Evolutionary conservation across 2,888 invertebrate genomes (phyloP), one percentile per base, ranked within the genome.

Genomic region (Timema cristinae): DNA sequence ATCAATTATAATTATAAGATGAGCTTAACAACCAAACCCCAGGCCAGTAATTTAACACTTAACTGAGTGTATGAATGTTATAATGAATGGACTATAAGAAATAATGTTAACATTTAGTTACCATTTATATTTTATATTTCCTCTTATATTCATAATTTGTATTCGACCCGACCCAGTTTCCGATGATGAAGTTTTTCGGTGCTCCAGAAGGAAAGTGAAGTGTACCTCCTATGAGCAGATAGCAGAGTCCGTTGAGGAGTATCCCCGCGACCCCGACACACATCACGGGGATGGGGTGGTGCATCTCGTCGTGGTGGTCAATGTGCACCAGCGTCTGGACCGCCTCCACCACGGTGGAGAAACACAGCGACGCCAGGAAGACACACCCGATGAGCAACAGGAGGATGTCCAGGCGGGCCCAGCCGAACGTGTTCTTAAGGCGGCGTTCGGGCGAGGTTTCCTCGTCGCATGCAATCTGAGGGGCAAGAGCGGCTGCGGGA

Each of bases 391-490:
- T 89, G 63, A 95, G 83, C 84, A 93, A 90, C 61, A 92, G 91
- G 8, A 95, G 85, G n/a, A 95, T 91, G 78, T 95, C 94, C 69
- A 95, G 91, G 75, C 95, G 88, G 5, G 94, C 92, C 95, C 95
- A 95, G 9, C 95, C 95, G 78, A 96, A 96, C 0, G 95, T 96
- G 81, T 95, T 95, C 74, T 91, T 90, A 72, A 95, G 84, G 75
- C 86, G 85, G 54, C 84, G 83, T 52, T 70, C 72, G 7, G 63
- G 61, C 32, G 63, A 63, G 63, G 32, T 32, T 32, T 32, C 32
- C 32, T 32, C 32, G 32, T 32, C 32, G 32, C 32, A 32, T 4
- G 32, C 32, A 32, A 32, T 32, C 32, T 32, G 32, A 32, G 32
- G 32, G 32, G 32, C 32, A 32, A 32, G 32, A 32, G 32, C 32